These are phyloP conservation scores for Drosophila suzukii DNA, from an alignment of 1,140 invertebrate genomes.

Conservation along the genomic window DNA sequence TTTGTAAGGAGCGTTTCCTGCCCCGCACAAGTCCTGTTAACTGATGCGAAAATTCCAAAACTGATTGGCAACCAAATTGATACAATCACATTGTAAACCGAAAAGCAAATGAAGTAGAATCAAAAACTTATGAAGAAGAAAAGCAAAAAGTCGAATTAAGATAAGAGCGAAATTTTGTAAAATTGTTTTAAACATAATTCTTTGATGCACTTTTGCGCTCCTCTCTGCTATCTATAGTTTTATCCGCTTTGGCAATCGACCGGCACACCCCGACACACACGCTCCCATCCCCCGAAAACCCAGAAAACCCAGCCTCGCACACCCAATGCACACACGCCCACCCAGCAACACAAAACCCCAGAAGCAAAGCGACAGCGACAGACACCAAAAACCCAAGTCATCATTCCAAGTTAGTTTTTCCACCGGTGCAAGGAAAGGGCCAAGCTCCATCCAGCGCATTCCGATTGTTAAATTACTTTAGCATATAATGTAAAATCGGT, in stretches of 20 bases:
- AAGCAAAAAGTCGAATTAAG: conserved; percentile 37
- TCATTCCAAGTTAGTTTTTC: conserved; percentile 68
- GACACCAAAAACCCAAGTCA: conserved; percentile 59
- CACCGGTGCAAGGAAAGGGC: conserved; percentile 45
- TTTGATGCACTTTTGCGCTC: conserved; percentile 46
- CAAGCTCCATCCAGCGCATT: conserved; percentile 29
- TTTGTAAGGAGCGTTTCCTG: conserved; percentile 48
- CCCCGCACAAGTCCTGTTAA: conserved; percentile 42
- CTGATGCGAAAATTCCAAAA: conserved; percentile 37
- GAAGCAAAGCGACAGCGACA: conserved; percentile 50
- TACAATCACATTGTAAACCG: conserved; percentile 53
- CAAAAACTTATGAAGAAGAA: conserved; percentile 25
- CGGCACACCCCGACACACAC: conserved; percentile 1
- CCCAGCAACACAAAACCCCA: conserved; percentile 17
- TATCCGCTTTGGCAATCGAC: conserved; percentile 42
- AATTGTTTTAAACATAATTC: conserved; percentile 55
- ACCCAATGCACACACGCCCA: conserved; percentile 10
- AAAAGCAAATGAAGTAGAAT: conserved; percentile 40
- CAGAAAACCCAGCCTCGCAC: conserved; percentile 2
- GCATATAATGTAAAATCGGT: conserved; percentile 28
- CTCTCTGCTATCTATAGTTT: conserved; percentile 39
- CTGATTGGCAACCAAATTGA: conserved; percentile 52
- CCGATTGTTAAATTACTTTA: conserved; percentile 34
- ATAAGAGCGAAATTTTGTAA: conserved; percentile 56
- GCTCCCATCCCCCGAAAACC: neutral